Conservation (phyloP, 2,797 vertebrate genomes). For the Catostomus latipinnis region DNA sequence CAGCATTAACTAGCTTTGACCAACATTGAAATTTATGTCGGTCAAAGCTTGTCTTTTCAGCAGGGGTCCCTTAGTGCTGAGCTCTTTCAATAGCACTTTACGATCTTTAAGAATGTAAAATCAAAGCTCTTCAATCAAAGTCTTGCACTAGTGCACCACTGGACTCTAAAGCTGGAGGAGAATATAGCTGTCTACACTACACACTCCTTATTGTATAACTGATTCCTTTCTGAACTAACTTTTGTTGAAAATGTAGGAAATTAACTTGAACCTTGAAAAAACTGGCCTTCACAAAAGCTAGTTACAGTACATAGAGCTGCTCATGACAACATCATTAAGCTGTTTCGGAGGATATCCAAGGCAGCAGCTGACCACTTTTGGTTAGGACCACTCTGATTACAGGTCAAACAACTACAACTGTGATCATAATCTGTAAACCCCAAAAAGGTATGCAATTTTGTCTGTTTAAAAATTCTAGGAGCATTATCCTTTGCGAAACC, state of each 20-base stretch:
- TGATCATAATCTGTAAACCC: conserved; percentile 4
- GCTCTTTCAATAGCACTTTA: conserved; percentile 16
- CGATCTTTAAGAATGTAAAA: conserved; percentile 10
- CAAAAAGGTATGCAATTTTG: not conserved
- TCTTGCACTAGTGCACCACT: conserved; percentile 37
- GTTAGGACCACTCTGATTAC: not conserved
- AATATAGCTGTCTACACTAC: not conserved
- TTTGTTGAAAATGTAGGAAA: not conserved
- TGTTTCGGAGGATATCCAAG: conserved; percentile 1
- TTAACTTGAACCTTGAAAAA: conserved; percentile 19
- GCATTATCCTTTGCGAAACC: not conserved
- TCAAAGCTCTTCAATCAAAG: conserved; percentile 20
- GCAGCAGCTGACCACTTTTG: not conserved
- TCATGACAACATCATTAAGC: conserved; percentile 16
- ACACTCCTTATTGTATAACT: conserved; percentile 2
- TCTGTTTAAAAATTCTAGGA: conserved; percentile 7
- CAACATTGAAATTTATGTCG: too few relatives aligned
- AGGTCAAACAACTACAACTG: not conserved
- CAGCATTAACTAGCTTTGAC: too few relatives aligned
- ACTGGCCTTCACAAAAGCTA: conserved; percentile 36
- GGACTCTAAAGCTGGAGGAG: conserved; percentile 20
- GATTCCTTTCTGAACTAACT: not conserved
- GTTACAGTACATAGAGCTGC: conserved; percentile 21
- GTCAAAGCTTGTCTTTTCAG: too few relatives aligned
- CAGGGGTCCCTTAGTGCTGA: not conserved